Conservation (phyloP, 2,113 vertebrate genomes). For the Cololabis saira region DNA sequence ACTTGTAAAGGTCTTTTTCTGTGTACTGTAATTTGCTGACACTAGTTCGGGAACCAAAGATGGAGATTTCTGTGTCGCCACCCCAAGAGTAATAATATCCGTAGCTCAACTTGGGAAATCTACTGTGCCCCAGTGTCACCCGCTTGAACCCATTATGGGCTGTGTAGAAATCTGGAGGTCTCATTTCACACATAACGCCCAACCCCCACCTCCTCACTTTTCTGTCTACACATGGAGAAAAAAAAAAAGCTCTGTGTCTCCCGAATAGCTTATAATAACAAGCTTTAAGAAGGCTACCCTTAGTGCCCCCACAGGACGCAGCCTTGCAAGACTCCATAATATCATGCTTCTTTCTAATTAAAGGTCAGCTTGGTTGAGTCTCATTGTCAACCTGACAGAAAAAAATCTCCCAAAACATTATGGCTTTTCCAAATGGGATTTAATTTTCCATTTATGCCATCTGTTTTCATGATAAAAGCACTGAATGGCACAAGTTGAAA, state of each 20-base stretch:
- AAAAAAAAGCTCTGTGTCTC: constrained; percentile 70
- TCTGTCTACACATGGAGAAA: constrained; percentile 75
- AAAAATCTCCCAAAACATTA: constrained; percentile 63
- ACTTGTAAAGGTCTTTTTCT: constrained; percentile 79
- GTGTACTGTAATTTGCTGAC: constrained; percentile 82
- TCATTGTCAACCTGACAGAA: constrained; percentile 65
- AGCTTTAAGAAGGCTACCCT: constrained; percentile 79
- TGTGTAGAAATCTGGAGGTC: constrained; percentile 79
- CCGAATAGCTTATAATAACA: constrained; percentile 84
- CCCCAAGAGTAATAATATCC: constrained; percentile 82
- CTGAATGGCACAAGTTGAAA: constrained; percentile 51
- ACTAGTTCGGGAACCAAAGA: constrained; percentile 77
- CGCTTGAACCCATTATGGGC: constrained; percentile 78
- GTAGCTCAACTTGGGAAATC: constrained; percentile 84
- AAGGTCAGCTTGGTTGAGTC: constrained; percentile 80
- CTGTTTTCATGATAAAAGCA: constrained; percentile 70
- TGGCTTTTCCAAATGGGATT: constrained; percentile 79
- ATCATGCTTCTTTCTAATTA: constrained; percentile 82
- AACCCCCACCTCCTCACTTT: constrained; percentile 51
- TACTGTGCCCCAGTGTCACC: constrained; percentile 76
- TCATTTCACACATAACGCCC: constrained; percentile 79
- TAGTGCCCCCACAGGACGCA: constrained; percentile 75
- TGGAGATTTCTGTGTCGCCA: constrained; percentile 82
- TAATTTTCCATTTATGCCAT: constrained; percentile 75
- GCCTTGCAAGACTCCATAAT: constrained; percentile 71